Conservation (phyloP, 1,140 invertebrate species). For the Theocolax elegans region DNA sequence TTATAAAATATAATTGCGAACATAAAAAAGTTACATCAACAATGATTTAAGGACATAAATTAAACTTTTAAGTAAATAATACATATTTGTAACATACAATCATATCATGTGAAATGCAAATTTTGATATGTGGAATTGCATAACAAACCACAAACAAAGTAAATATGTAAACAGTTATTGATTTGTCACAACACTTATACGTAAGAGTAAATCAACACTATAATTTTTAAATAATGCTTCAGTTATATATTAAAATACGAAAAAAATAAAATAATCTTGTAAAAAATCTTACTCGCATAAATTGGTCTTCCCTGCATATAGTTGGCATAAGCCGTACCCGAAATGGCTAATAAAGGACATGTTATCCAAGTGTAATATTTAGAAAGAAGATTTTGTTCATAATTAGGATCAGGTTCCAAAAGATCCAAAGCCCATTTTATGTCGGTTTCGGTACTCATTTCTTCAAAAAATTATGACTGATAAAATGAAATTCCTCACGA, state of each 20-base stretch:
- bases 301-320: not conserved
- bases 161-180: too few species aligned
- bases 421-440: slow-evolving; percentile 35
- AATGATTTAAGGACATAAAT: too few species aligned
- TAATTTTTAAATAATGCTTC: not conserved
- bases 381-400: slow-evolving; percentile 28
- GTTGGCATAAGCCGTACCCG: not conserved
- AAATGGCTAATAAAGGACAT: not conserved
- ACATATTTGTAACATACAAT: too few species aligned
- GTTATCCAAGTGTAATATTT: slow-evolving; percentile 22
- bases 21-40: too few species aligned
- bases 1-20: too few species aligned
- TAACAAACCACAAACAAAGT: slow-evolving; percentile 6
- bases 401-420: slow-evolving; percentile 11
- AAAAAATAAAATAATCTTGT: not conserved
- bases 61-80: too few species aligned
- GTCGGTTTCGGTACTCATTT: not conserved
- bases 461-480: not conserved
- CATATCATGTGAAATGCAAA: too few species aligned
- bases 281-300: slow-evolving; percentile 15
- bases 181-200: too few species aligned
- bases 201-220: too few species aligned
- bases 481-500: not conserved
- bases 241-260: not conserved
- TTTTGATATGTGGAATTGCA: slow-evolving; percentile 16